Conservation (phyloP, 2,113 vertebrate genomes). For the Halichoeres trimaculatus region DNA sequence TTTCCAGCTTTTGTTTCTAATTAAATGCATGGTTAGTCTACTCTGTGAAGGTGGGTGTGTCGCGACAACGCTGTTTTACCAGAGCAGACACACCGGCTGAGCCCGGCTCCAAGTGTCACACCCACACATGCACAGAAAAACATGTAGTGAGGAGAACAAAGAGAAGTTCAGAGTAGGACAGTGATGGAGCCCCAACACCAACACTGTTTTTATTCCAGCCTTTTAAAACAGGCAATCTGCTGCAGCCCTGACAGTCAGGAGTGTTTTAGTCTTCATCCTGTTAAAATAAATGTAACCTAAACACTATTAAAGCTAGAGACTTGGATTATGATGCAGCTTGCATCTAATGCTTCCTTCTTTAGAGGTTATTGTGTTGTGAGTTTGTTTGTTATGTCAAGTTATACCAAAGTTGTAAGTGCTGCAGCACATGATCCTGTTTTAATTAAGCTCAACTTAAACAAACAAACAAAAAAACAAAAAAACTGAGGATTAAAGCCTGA, state of each 20-base stretch:
- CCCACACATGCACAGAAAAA: constrained; percentile 46
- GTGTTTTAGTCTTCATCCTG: not conserved
- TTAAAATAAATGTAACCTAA: not conserved
- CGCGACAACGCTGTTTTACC: constrained; percentile 55
- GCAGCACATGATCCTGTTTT: no score
- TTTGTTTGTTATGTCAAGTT: no score
- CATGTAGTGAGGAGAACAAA: constrained; percentile 45
- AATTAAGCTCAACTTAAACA: no score
- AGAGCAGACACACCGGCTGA: constrained; percentile 50
- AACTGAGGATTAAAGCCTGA: no score
- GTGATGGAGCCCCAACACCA: not conserved
- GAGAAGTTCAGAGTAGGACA: constrained; percentile 30
- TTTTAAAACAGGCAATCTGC: not conserved
- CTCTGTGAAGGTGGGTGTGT: constrained; percentile 69
- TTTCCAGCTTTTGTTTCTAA: constrained; percentile 86
- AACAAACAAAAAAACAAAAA: no score
- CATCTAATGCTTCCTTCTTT: no score
- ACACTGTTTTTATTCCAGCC: not conserved
- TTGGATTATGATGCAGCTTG: no score
- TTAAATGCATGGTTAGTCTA: constrained; percentile 84
- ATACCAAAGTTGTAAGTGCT: no score
- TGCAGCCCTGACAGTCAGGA: not conserved
- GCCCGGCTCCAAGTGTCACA: constrained; percentile 45
- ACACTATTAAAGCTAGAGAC: no score
- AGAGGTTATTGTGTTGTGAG: no score